Evolutionary conservation across 2,888 invertebrate species (phyloP).

Genomic region (Piscicola geometra): DNA sequence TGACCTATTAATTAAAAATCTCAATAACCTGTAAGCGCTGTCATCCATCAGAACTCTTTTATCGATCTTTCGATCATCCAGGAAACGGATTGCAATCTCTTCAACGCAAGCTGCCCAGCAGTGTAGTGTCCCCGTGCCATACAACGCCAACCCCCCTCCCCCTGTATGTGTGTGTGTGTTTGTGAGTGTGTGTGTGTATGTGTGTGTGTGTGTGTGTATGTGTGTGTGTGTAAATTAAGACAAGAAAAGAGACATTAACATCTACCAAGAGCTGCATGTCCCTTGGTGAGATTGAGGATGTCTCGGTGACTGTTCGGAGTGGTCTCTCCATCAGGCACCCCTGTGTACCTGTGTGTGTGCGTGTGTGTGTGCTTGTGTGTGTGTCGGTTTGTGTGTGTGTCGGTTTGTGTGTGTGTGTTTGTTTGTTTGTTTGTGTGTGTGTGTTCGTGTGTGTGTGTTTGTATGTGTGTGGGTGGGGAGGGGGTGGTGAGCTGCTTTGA

Average conservation of each 20-base stretch:
- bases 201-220: too few species aligned
- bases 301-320: conserved; percentile 53
- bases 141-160: conserved; percentile 77
- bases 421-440: too few species aligned
- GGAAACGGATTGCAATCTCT: conserved; percentile 66
- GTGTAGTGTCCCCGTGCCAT: conserved; percentile 82
- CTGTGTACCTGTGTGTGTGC: conserved; percentile 29
- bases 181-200: too few species aligned
- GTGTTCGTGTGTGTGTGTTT: too few species aligned
- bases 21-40: conserved; percentile 71
- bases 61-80: conserved; percentile 66
- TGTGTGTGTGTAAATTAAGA: too few species aligned
- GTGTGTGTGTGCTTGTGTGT: too few species aligned
- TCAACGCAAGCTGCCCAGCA: conserved; percentile 76
- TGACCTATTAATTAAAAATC: too few species aligned
- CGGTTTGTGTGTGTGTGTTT: too few species aligned
- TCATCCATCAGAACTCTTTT: conserved; percentile 76
- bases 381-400: too few species aligned
- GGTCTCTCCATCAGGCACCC: conserved; percentile 59
- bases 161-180: conserved; percentile 44
- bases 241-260: too few species aligned
- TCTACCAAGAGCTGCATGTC: conserved; percentile 77
- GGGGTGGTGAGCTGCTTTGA: too few species aligned
- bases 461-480: too few species aligned
- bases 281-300: conserved; percentile 58